Evolutionary conservation across 2,113 vertebrate genomes (phyloP), one percentile per base, ranked within the genome.

Genomic region (Amphiprion percula): DNA sequence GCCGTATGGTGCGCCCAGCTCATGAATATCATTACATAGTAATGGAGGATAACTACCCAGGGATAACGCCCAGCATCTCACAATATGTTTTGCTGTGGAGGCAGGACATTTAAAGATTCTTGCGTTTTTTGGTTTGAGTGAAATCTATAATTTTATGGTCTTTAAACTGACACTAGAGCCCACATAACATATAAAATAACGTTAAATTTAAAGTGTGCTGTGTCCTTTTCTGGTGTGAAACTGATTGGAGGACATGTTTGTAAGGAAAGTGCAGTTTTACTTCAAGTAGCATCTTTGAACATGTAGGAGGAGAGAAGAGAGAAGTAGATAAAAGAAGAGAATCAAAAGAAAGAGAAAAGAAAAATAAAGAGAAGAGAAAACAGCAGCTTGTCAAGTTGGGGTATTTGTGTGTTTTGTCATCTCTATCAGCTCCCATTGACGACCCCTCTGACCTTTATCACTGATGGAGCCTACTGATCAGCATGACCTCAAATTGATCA

Each of bases 11-110:
- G 65, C 79, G 60, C 73, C 84, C 86, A 90, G 85, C 90, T 92
- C 91, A 92, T 93, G 89, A 92, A 92, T 93, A 85, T 90, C 85
- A 93, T 92, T 93, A 91, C 84, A 86, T 76, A 89, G 90, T 88
- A 88, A 92, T 90, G 85, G 69, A 80, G 79, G 79, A 73, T 54
- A 86, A 89, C 77, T 75, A 88, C 79, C 79, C 59, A 50, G 83
- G 88, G 89, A 90, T 80, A 49, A 83, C 60, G 37, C 55, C 60
- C 26, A 0, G 65, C 61, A 77, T 82, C 77, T 47, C 68, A 82
- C 78, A 79, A 66, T 80, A 84, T 81, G 75, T 55, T 83, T 76
- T 56, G 14, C 56, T 39, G 30, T 69, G 63, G 61, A 79, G 21
- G 63, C 75, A 3, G 9, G 30, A 44, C 41, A 49, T 74, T 49